Evolutionary conservation across 1,140 invertebrate genomes (phyloP), one percentile per base, ranked within the genome.

Genomic region (Yoshiicerus persimilis): DNA sequence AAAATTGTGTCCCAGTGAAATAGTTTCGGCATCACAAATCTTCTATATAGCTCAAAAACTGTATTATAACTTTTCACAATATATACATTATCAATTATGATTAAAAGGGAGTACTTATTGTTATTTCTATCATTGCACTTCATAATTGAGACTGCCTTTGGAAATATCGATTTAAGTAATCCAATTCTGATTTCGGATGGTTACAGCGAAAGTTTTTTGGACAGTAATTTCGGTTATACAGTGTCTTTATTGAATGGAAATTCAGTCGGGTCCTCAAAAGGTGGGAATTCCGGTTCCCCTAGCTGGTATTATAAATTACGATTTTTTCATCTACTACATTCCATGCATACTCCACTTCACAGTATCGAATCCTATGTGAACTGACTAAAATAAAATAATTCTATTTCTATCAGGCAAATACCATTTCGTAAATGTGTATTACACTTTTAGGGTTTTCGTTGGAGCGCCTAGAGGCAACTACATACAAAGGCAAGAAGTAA

Each of bases 401-500:
- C n/a, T n/a, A 27, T 66, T 66, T 8, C 25, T 64, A 23, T 64
- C 4, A 41, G 10, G 10, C 2, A 13, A 64, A 27, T 27, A 9
- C 62, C 56, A 10, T 66, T 16, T 66, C 23, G 1, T 66, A 47
- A 47, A 47, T 2, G 2, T 9, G 2, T 8, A 66, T 77, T 34
- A n/a, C 16, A 77, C 10, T 77, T 34, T n/a, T 25, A 84, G 83
- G 83, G 47, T 84, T 16, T 84, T 84, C 9, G 13, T 84, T 20
- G 83, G 83, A 41, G 83, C 83, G 8, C 83, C 83, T 6, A 84
- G 56, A 30, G 38, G 80, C 1, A 27, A 84, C 27, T 9, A 84
- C 41, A 9, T 34, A 5, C 56, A 6, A 38, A 20, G 10, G 38
- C 94, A 23, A 6, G 23, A 4, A 39, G 41, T 11, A 47, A 13